These are phyloP conservation scores for Eristalis tenax DNA, from an alignment of 2,888 invertebrate species.

Conservation along the genomic window DNA sequence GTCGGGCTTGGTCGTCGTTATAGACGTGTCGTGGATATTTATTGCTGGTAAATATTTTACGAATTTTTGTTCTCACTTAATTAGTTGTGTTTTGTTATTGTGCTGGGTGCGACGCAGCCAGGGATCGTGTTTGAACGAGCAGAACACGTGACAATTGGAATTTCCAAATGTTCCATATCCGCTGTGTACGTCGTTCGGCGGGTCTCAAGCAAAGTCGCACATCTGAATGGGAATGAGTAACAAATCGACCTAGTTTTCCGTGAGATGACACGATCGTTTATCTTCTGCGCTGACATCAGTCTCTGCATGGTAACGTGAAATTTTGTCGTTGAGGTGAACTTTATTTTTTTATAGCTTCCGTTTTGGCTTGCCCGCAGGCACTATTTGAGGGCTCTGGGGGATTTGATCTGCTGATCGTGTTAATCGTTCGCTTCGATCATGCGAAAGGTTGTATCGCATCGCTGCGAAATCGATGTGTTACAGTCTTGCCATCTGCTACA, in stretches of 20 bases:
- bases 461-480: too few species aligned
- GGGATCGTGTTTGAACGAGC: not conserved
- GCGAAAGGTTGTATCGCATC: too few species aligned
- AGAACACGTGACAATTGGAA: slow-evolving; percentile 9
- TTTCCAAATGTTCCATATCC: slow-evolving; percentile 20
- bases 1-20: not conserved
- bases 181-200: not conserved
- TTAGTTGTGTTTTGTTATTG: slow-evolving; percentile 1
- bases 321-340: not conserved
- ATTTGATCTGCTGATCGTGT: too few species aligned
- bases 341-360: not conserved
- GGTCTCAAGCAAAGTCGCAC: not conserved
- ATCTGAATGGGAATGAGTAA: not conserved
- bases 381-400: too few species aligned
- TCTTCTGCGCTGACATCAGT: not conserved
- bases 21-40: slow-evolving; percentile 4
- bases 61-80: slow-evolving; percentile 13
- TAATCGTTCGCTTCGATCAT: too few species aligned
- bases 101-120: not conserved
- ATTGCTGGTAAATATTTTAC: slow-evolving; percentile 7
- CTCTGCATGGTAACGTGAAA: not conserved
- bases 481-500: too few species aligned
- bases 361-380: too few species aligned
- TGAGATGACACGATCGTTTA: not conserved
- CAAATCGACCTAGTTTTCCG: not conserved